Conservation (phyloP, 2,888 invertebrate genomes). For the Gibbula magus region DNA sequence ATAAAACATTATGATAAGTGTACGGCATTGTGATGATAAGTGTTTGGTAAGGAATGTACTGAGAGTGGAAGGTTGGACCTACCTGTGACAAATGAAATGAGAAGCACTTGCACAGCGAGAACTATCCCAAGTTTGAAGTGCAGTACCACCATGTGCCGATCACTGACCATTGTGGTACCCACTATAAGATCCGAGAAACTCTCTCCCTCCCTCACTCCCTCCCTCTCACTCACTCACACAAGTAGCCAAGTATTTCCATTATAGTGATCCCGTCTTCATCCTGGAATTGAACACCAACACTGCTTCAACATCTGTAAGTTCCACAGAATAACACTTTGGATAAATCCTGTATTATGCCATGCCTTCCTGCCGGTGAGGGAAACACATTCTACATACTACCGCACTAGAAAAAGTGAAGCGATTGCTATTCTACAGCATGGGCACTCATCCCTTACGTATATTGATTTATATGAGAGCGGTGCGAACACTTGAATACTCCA, state of each 20-base stretch:
- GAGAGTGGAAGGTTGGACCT: background rate
- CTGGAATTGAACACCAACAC: too few relatives aligned
- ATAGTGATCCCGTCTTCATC: too few relatives aligned
- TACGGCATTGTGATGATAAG: too few relatives aligned
- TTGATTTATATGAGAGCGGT: constrained; percentile 6
- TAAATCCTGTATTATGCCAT: too few relatives aligned
- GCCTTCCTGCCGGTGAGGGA: background rate
- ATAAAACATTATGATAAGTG: too few relatives aligned
- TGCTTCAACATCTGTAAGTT: too few relatives aligned
- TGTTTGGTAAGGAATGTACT: too few relatives aligned
- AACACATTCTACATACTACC: background rate
- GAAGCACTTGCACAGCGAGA: background rate
- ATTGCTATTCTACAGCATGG: background rate
- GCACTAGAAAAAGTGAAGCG: constrained; percentile 12
- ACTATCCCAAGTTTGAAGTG: constrained; percentile 12
- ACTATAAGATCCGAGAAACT: background rate
- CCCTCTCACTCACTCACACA: too few relatives aligned
- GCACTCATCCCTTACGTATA: background rate
- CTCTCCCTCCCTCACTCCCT: too few relatives aligned
- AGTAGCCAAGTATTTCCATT: too few relatives aligned
- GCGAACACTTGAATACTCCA: constrained; percentile 18
- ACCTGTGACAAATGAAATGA: constrained; percentile 13
- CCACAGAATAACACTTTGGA: too few relatives aligned
- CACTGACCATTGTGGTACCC: background rate
- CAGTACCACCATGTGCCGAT: background rate